phyloP scores from a whole-genome alignment of 1,140 invertebrate species.

The Drosophila ironensis region DNA sequence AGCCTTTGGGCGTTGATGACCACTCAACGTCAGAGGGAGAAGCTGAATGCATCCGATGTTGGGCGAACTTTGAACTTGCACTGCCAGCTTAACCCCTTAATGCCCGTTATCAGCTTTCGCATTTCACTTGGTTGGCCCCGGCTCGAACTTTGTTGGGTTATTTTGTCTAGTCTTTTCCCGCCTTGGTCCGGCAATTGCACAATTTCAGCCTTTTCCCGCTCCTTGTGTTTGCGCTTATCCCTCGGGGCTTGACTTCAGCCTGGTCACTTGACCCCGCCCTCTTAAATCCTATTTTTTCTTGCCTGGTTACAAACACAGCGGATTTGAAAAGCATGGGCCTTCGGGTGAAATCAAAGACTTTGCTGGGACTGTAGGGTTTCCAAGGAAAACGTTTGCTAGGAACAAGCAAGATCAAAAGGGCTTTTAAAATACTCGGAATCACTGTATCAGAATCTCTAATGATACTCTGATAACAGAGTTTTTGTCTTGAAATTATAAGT shows the following conservation, averaged over 20 bases:
- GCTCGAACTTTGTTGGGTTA: constrained; percentile 25
- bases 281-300: background rate
- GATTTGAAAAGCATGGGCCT: background rate
- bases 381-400: too few relatives aligned
- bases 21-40: constrained; percentile 48
- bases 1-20: constrained; percentile 64
- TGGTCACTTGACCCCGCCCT: constrained; percentile 36
- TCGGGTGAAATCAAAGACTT: constrained; percentile 45
- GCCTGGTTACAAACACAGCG: background rate
- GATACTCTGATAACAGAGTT: too few relatives aligned
- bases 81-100: constrained; percentile 66
- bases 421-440: too few relatives aligned
- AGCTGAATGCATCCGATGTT: constrained; percentile 28
- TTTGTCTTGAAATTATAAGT: too few relatives aligned
- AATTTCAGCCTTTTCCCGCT: constrained; percentile 3
- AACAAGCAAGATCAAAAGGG: too few relatives aligned
- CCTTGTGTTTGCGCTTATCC: background rate
- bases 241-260: constrained; percentile 16
- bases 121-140: constrained; percentile 65
- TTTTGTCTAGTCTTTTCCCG: constrained; percentile 17
- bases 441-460: too few relatives aligned
- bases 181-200: constrained; percentile 28
- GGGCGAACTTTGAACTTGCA: constrained; percentile 71
- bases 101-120: constrained; percentile 68
- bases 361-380: too few relatives aligned